These are phyloP conservation scores for Tetheella fluctuosa DNA, from an alignment of 2,888 invertebrate genomes.

Conservation along the genomic window DNA sequence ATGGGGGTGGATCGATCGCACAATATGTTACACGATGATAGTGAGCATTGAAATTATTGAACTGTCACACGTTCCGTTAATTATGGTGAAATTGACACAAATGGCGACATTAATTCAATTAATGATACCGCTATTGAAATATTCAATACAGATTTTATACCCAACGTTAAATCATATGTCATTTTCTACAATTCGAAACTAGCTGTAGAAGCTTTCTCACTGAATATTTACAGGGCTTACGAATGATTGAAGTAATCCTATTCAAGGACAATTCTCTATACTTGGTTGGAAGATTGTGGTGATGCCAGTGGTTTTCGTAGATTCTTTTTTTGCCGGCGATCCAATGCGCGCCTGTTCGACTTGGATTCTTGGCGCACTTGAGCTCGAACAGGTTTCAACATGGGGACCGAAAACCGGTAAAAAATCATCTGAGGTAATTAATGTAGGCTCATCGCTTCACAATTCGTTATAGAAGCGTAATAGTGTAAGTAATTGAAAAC, in stretches of 20 bases:
- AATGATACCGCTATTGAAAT: conserved; percentile 44
- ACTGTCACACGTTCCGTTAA: conserved; percentile 59
- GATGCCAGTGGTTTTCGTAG: conserved; percentile 65
- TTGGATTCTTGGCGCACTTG: conserved; percentile 73
- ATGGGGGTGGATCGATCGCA: conserved; percentile 63
- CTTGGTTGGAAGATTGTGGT: conserved; percentile 52
- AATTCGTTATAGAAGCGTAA: conserved; percentile 57
- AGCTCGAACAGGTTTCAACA: conserved; percentile 76
- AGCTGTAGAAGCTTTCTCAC: conserved; percentile 23
- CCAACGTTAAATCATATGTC: conserved; percentile 9
- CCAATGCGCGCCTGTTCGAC: conserved; percentile 64
- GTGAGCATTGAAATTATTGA: conserved; percentile 59
- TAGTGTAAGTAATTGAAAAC: conserved; percentile 53
- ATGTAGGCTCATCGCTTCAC: conserved; percentile 68
- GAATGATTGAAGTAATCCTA: conserved; percentile 39
- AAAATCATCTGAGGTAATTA: conserved; percentile 79
- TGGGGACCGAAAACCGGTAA: conserved; percentile 75
- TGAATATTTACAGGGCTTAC: conserved; percentile 7
- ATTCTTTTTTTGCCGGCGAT: conserved; percentile 64
- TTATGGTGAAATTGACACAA: conserved; percentile 59
- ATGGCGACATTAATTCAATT: conserved; percentile 55
- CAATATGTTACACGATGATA: conserved; percentile 54
- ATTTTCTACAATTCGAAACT: conserved; percentile 18
- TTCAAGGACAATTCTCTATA: conserved; percentile 43
- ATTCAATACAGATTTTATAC: conserved; percentile 28